Percentiles rank a stretch among this genome's conserved stretches.
phyloP scores from a whole-genome alignment of 2,113 vertebrate genomes.

The Heloderma charlesbogerti region DNA sequence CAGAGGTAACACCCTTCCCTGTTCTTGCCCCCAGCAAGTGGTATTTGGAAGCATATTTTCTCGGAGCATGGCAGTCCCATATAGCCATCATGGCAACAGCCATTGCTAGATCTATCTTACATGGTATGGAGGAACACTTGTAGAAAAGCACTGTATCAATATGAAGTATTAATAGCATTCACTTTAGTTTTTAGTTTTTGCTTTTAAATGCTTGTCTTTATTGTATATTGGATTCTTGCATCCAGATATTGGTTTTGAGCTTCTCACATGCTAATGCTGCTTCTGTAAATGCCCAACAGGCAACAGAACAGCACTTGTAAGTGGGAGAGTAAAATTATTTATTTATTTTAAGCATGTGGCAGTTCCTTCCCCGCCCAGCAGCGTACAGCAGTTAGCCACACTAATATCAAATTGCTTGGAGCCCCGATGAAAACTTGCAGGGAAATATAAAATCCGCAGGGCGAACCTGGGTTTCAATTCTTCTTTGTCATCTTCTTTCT shows the following conservation, averaged over 20 bases:
- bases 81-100: neutral
- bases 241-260: neutral
- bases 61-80: too few relatives aligned
- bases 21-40: neutral
- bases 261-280: neutral
- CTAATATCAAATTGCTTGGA: conserved; percentile 47
- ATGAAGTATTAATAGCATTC: neutral
- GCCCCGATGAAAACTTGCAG: conserved; percentile 62
- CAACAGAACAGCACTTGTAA: neutral
- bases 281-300: neutral
- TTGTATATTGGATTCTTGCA: neutral
- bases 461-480: conserved; percentile 58
- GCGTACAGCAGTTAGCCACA: conserved; percentile 9
- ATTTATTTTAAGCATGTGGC: conserved; percentile 51
- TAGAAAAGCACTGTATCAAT: neutral
- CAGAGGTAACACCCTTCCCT: too few relatives aligned
- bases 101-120: neutral
- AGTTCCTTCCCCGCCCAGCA: conserved; percentile 10
- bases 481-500: conserved; percentile 5
- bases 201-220: neutral
- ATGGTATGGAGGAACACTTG: neutral
- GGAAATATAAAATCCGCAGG: conserved; percentile 64
- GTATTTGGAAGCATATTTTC: neutral
- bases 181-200: neutral
- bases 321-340: conserved; percentile 40